Conservation (phyloP, 2,113 vertebrate species). For the Girardinichthys multiradiatus region DNA sequence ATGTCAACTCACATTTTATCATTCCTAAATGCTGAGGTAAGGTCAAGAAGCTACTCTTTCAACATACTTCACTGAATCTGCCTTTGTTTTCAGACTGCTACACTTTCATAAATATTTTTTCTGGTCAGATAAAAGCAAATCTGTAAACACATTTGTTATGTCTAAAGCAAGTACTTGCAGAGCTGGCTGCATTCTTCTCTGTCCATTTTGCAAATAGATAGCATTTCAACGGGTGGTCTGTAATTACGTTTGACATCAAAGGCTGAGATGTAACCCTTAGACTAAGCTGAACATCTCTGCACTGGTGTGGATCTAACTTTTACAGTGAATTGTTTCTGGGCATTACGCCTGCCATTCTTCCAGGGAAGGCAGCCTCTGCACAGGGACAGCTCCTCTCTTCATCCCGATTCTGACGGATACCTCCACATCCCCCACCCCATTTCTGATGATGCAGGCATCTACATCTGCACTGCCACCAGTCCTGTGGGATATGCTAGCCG, state of each 20-base stretch:
- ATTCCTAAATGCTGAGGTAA: neutral
- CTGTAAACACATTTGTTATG: conserved; percentile 69
- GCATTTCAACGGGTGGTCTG: conserved; percentile 34
- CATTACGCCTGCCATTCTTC: conserved; percentile 16
- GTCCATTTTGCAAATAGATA: conserved; percentile 23
- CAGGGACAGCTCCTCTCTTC: conserved; percentile 46
- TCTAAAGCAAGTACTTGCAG: conserved; percentile 47
- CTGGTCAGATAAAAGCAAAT: conserved; percentile 69
- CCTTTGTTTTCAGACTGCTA: conserved; percentile 18
- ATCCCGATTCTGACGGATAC: conserved; percentile 73
- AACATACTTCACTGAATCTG: conserved; percentile 25
- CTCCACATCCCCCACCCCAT: conserved; percentile 81
- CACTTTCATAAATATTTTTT: conserved; percentile 53
- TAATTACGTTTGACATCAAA: conserved; percentile 68
- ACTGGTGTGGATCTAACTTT: conserved; percentile 16
- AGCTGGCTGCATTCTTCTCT: conserved; percentile 20
- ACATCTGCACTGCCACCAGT: conserved; percentile 89
- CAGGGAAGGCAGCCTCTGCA: conserved; percentile 81
- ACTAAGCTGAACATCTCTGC: conserved; percentile 30
- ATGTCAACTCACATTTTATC: neutral
- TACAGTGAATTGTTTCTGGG: conserved; percentile 16
- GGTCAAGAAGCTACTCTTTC: conserved; percentile 21
- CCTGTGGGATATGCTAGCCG: conserved; percentile 84
- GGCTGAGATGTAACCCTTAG: conserved; percentile 35
- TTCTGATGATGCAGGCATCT: conserved; percentile 81